These are phyloP conservation scores for Melanostigma gelatinosum DNA, from an alignment of 2,113 vertebrate species.

Conservation along the genomic window DNA sequence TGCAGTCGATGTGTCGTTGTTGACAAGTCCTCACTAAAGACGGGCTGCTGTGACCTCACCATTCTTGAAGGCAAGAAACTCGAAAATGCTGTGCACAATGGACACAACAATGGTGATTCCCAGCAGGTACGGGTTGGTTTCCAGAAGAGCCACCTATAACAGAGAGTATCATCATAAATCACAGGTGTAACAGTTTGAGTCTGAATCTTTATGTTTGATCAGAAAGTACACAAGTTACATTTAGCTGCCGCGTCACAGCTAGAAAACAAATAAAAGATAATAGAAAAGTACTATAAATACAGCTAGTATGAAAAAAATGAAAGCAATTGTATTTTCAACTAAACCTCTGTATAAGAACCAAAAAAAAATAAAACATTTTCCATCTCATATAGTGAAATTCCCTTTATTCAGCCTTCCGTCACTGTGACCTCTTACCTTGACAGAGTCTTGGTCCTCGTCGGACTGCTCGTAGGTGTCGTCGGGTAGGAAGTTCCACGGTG, in stretches of 20 bases:
- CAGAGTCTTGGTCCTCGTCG: conserved; percentile 95
- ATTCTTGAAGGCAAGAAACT: conserved; percentile 97
- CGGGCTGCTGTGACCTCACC: conserved; percentile 76
- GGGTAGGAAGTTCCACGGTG: conserved; percentile 93
- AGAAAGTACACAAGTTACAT: neutral
- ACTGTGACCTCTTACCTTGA: conserved; percentile 85
- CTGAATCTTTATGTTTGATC: neutral
- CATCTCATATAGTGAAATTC: too few species aligned
- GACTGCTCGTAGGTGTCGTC: conserved; percentile 96
- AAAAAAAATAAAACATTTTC: neutral
- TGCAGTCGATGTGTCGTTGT: neutral
- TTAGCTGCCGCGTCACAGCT: neutral
- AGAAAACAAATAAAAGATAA: neutral
- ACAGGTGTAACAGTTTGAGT: neutral
- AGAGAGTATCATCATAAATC: neutral
- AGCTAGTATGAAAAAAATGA: neutral
- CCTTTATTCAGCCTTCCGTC: too few species aligned
- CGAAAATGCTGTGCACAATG: conserved; percentile 95
- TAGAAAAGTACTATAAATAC: too few species aligned
- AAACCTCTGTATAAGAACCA: neutral
- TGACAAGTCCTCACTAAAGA: neutral
- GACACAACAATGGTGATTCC: conserved; percentile 93
- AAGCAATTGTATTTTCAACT: neutral
- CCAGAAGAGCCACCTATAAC: conserved; percentile 90
- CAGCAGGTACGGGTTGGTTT: conserved; percentile 95